Evolutionary conservation across 2,888 invertebrate genomes (phyloP).

Genomic region (Anorthoa munda): DNA sequence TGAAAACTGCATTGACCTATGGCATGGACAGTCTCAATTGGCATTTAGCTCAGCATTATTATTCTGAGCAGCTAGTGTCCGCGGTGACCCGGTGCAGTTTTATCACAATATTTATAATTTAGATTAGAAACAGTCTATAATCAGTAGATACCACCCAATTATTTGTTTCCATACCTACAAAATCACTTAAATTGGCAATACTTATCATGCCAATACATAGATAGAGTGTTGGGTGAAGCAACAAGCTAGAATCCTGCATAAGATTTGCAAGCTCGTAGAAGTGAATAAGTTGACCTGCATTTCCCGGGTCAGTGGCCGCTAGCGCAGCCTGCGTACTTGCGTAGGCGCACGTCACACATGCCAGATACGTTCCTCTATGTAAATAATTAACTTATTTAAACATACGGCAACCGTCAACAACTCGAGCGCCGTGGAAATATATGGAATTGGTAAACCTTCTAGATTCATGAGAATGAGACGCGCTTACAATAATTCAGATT

Average conservation of each 20-base stretch:
- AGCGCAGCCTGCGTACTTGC: not conserved
- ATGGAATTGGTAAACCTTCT: slow-evolving; percentile 27
- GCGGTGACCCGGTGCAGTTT: not conserved
- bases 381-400: slow-evolving; percentile 16
- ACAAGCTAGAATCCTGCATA: not conserved
- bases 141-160: not conserved
- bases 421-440: slow-evolving; percentile 7
- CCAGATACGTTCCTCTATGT: not conserved
- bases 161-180: not conserved
- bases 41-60: too few relatives aligned
- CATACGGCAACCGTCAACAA: slow-evolving; percentile 3
- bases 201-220: not conserved
- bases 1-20: not conserved
- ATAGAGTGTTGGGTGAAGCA: not conserved
- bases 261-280: not conserved
- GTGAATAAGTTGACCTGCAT: slow-evolving; percentile 20
- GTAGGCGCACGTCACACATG: not conserved
- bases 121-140: not conserved
- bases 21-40: not conserved
- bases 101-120: not conserved
- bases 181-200: slow-evolving; percentile 1
- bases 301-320: not conserved
- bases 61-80: not conserved
- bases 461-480: slow-evolving; percentile 8
- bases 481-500: not conserved